Evolutionary conservation across 2,113 vertebrate genomes (phyloP).

Genomic region (Dasyprocta punctata): DNA sequence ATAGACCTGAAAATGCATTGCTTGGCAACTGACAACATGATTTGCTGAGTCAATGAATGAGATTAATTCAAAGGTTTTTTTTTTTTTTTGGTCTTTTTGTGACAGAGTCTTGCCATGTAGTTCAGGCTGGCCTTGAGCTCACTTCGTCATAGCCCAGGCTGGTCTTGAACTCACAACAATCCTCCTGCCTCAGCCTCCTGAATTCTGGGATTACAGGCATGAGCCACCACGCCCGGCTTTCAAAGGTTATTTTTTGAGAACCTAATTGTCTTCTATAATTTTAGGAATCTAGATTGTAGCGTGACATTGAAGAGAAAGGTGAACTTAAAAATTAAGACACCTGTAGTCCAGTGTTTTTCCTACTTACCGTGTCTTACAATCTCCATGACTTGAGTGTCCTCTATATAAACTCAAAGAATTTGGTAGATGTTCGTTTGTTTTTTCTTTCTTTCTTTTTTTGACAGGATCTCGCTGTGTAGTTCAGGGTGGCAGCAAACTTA

Average conservation of each 20-base stretch:
- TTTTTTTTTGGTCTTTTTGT: too few relatives aligned
- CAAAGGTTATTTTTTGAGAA: background rate
- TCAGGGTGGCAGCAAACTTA: background rate
- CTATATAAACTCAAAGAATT: background rate
- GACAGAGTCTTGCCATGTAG: too few relatives aligned
- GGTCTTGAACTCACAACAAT: too few relatives aligned
- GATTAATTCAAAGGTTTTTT: background rate
- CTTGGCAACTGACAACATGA: background rate
- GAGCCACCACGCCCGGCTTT: too few relatives aligned
- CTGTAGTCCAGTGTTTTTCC: background rate
- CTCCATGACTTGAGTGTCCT: background rate
- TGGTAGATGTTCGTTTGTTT: background rate
- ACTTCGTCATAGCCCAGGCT: too few relatives aligned
- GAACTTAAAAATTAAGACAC: background rate
- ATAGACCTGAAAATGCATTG: background rate
- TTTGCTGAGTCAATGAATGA: conserved; percentile 9
- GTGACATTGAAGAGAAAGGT: background rate
- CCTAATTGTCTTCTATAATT: background rate
- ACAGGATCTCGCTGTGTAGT: background rate
- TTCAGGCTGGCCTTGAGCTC: too few relatives aligned
- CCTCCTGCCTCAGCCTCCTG: too few relatives aligned
- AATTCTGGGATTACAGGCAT: too few relatives aligned
- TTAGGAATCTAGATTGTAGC: background rate
- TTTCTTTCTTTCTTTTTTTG: background rate
- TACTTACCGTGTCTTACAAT: background rate